Conservation (phyloP, 2,797 vertebrate genomes). For the Eutrigla gurnardus region DNA sequence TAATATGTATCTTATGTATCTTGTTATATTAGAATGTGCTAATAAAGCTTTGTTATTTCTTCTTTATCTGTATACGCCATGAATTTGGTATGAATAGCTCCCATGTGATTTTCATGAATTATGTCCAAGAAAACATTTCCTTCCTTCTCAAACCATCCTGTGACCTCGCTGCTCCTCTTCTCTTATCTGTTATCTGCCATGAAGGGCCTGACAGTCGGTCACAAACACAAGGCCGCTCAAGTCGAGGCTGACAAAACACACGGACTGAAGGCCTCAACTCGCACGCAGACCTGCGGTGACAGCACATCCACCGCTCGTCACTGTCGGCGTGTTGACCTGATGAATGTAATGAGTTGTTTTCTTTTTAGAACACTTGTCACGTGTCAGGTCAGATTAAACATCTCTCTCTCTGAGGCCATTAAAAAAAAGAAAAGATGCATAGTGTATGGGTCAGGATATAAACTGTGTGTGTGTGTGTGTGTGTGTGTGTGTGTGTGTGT, state of each 20-base stretch:
- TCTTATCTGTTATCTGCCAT: slow-evolving; percentile 18
- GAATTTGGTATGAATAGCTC: neutral
- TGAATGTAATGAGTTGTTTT: slow-evolving; percentile 12
- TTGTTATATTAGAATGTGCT: neutral
- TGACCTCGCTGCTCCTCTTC: neutral
- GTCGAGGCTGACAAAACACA: slow-evolving; percentile 71
- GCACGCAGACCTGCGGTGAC: slow-evolving; percentile 16
- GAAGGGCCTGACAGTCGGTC: slow-evolving; percentile 10
- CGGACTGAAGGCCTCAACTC: slow-evolving; percentile 42
- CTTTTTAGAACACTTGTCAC: neutral
- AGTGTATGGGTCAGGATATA: neutral
- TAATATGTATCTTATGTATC: neutral
- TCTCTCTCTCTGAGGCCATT: neutral
- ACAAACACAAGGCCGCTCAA: slow-evolving; percentile 62
- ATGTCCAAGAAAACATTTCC: too few species aligned
- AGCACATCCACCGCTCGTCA: slow-evolving; percentile 19
- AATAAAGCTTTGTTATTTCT: neutral
- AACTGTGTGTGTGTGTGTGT: slow-evolving; percentile 13
- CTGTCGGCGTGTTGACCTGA: slow-evolving; percentile 18
- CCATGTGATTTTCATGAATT: too few species aligned
- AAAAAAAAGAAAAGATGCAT: neutral
- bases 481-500: slow-evolving; percentile 21
- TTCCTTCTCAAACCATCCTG: neutral
- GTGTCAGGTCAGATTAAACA: slow-evolving; percentile 1
- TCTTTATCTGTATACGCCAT: neutral